Evolutionary conservation across 2,888 invertebrate genomes (phyloP).

Genomic region (Patella caerulea): DNA sequence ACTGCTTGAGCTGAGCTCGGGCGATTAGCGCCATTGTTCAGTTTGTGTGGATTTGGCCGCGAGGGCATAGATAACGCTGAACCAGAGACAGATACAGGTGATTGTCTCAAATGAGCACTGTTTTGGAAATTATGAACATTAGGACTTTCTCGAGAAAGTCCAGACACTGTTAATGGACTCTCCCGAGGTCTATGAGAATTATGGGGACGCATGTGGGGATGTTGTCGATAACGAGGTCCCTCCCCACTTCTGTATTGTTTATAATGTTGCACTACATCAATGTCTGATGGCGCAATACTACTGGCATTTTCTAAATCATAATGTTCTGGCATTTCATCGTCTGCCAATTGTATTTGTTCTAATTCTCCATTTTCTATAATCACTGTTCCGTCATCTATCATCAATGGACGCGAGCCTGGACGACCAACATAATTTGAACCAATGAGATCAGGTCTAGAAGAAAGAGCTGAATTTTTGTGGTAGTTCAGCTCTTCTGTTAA

Average conservation of each 20-base stretch:
- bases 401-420: constrained; percentile 44
- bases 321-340: constrained; percentile 64
- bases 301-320: constrained; percentile 98
- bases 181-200: constrained; percentile 37
- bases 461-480: constrained; percentile 82
- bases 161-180: constrained; percentile 40
- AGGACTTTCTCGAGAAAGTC: constrained; percentile 36
- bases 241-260: constrained; percentile 90
- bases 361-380: constrained; percentile 63
- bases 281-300: constrained; percentile 97
- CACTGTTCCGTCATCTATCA: constrained; percentile 62
- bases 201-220: constrained; percentile 73
- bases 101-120: constrained; percentile 24
- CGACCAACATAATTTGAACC: constrained; percentile 81
- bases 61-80: constrained; percentile 44
- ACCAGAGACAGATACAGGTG: constrained; percentile 37
- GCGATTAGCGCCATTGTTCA: constrained; percentile 50
- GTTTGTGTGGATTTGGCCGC: constrained; percentile 40
- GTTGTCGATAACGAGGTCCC: constrained; percentile 76
- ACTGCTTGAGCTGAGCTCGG: constrained; percentile 51
- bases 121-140: constrained; percentile 16
- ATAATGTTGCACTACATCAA: constrained; percentile 96
- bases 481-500: constrained; percentile 85
- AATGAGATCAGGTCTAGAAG: constrained; percentile 93
- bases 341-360: constrained; percentile 44